A percentile compares a stretch with the other conserved stretches of the same genome.
Conservation (phyloP, 1,140 invertebrate genomes). For the Platorchestia sp. region DNA sequence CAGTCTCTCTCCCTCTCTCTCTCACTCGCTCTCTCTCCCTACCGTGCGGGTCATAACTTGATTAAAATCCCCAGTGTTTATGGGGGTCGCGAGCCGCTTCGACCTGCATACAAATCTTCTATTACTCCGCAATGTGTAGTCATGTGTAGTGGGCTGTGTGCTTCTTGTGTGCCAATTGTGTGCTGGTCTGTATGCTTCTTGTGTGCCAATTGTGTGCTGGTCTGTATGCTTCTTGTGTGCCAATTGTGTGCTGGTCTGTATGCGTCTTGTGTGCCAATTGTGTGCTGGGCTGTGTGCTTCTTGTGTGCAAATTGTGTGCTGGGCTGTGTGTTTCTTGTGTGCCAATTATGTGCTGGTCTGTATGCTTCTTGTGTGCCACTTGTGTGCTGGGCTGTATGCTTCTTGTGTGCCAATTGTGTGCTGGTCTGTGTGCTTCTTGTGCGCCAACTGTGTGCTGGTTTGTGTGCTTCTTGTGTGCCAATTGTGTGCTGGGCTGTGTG, state of each 20-base stretch:
- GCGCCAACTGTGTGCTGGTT: not conserved
- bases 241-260: too few species aligned
- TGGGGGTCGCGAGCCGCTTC: conserved; percentile 15
- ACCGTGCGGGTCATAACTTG: conserved; percentile 31
- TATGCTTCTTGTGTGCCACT: too few species aligned
- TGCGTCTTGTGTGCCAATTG: not conserved
- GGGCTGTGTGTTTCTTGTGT: not conserved
- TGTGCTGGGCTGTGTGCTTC: not conserved
- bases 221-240: not conserved
- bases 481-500: too few species aligned
- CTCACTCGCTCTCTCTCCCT: conserved; percentile 39
- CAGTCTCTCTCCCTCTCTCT: not conserved
- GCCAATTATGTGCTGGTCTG: not conserved
- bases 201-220: not conserved
- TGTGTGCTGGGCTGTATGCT: not conserved
- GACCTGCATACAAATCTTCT: conserved; percentile 44
- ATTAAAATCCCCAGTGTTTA: conserved; percentile 52
- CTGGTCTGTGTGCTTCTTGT: not conserved
- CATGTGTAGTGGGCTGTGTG: conserved; percentile 5
- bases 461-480: not conserved
- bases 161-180: not conserved
- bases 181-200: not conserved
- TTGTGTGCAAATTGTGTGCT: too few species aligned
- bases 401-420: not conserved
- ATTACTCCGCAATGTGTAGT: not conserved